Base-by-base conservation (phyloP, 1,140 invertebrate genomes). In the Phortica variegata region DNA sequence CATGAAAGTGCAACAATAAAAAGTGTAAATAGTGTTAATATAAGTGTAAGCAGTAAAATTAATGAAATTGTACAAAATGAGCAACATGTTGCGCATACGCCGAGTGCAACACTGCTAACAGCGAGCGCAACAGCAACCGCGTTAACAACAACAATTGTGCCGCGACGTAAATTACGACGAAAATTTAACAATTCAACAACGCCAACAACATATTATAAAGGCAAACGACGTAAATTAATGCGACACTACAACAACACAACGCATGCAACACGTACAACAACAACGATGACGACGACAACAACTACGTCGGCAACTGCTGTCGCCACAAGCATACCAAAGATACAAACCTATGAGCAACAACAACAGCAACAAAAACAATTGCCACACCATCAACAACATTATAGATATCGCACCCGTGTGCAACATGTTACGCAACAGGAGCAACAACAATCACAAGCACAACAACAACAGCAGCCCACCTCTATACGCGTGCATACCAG, bases 1-100 rank as follows among this genome's bases (percentile, higher is more conserved):
- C 37, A 39, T 15, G 19, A 19, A 41, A 44, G 5, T 32, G 17
- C 42, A 44, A 44, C 42, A 44, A n/a, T 29, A 31, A n/a, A 26
- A 44, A 63, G 60, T 72, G 63, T 73, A 73, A 73, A 73, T 70
- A 73, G 69, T 73, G 65, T 69, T 65, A 69, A 69, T 69, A 70
- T 69, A 58, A 69, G 65, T 58, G 49, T 65, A 58, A 68, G 56
- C 65, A 68, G 51, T 26, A 61, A 61, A 58, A 65, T 69, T 65
- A 69, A 69, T 61, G 69, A 73, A 69, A 73, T 69, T 61, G 61
- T 73, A 47, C 60, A 63, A 52, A 73, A 12, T 32, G 40, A 43
- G 20, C 40, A 18, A 26, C 47, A 36, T 21, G 38, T 5, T 31
- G 32, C 20, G 26, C 6, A 16, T 12, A 29, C 26, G 12, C 6